These are phyloP conservation scores for Pipra filicauda DNA, from an alignment of 2,113 vertebrate species.

Conservation along the genomic window DNA sequence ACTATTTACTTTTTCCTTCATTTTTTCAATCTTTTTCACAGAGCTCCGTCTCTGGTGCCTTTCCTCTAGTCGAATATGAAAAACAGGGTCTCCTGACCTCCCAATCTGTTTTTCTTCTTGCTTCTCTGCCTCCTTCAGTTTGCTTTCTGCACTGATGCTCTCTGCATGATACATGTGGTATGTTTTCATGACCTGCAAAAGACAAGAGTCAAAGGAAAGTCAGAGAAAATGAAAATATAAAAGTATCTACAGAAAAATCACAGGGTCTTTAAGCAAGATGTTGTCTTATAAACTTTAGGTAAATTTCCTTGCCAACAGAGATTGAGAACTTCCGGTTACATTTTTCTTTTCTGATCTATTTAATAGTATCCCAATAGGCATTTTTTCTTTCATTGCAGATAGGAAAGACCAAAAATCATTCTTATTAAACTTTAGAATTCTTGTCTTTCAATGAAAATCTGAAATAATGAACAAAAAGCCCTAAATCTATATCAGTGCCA, in stretches of 20 bases:
- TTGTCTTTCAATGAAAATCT: neutral
- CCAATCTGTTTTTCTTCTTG: constrained; percentile 97
- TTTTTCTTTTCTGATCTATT: neutral
- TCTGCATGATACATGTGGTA: constrained; percentile 99
- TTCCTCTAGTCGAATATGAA: constrained; percentile 91
- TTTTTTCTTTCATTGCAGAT: neutral
- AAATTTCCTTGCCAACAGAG: neutral
- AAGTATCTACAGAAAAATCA: neutral
- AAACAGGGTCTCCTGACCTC: constrained; percentile 87
- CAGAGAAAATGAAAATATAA: constrained; percentile 6
- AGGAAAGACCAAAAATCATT: neutral
- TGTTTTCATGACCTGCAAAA: constrained; percentile 95
- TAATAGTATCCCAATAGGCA: neutral
- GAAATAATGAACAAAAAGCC: neutral
- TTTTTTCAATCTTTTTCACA: constrained; percentile 99
- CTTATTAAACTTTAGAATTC: neutral
- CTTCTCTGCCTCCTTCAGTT: constrained; percentile 97
- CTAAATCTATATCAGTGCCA: neutral
- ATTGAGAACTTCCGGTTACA: neutral
- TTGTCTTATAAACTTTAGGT: neutral
- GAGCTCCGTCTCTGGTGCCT: constrained; percentile 91
- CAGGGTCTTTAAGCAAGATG: neutral
- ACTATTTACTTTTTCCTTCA: constrained; percentile 94
- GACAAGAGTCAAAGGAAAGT: constrained; percentile 4
- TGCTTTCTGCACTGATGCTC: constrained; percentile 95